These are phyloP conservation scores for Cotesia chilonis DNA, from an alignment of 1,140 invertebrate species.

Conservation along the genomic window DNA sequence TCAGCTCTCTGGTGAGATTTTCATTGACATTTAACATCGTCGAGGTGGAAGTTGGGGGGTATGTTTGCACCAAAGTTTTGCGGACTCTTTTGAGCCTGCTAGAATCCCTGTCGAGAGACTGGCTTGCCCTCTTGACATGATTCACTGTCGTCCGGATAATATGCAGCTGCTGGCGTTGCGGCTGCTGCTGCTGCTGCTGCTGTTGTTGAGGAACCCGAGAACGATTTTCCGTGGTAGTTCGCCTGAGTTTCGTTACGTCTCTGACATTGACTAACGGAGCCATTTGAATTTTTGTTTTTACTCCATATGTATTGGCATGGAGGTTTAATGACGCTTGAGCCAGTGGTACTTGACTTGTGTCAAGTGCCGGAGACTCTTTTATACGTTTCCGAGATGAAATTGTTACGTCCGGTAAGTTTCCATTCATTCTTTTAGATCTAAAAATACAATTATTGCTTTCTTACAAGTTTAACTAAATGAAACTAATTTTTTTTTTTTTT, in stretches of 20 bases:
- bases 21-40: conserved; percentile 13
- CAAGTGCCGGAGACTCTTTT: neutral
- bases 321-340: conserved; percentile 4
- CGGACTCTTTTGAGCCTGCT: conserved; percentile 21
- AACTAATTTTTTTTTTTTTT: no score
- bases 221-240: conserved; percentile 30
- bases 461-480: no score
- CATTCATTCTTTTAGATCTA: conserved; percentile 4
- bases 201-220: conserved; percentile 8
- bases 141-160: conserved; percentile 26
- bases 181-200: no score
- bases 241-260: conserved; percentile 31
- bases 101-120: neutral
- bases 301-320: neutral
- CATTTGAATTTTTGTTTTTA: conserved; percentile 25
- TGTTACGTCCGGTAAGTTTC: neutral
- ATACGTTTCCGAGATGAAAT: conserved; percentile 6
- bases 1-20: conserved; percentile 31
- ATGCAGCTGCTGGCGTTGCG: conserved; percentile 25
- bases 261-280: conserved; percentile 33
- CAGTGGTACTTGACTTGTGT: neutral
- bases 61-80: conserved; percentile 10
- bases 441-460: no score
- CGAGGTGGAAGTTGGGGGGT: no score
- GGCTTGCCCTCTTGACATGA: conserved; percentile 23